phyloP scores from a whole-genome alignment of 2,888 invertebrate species.

The Nomada flava region DNA sequence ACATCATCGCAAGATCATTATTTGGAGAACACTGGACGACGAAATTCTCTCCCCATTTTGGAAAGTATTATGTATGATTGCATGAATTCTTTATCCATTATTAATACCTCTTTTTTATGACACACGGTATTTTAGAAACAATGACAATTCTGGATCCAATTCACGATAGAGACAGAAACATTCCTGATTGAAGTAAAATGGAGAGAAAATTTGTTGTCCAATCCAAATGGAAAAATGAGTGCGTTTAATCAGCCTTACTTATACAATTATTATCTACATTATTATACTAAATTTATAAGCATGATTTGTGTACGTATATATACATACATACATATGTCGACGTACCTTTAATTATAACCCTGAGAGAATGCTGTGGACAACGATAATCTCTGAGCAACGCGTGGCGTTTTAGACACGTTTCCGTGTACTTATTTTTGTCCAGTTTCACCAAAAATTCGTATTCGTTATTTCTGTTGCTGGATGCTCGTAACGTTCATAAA shows the following conservation, averaged over 20 bases:
- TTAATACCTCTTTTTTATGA: not conserved
- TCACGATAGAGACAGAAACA: not conserved
- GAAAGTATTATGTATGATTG: not conserved
- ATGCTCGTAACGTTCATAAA: not conserved
- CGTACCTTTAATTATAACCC: constrained; percentile 52
- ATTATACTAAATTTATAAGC: constrained; percentile 59
- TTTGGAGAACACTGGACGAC: constrained; percentile 1
- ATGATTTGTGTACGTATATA: constrained; percentile 64
- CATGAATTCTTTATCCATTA: not conserved
- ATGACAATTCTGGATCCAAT: not conserved
- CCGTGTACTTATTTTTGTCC: constrained; percentile 7
- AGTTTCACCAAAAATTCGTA: not conserved
- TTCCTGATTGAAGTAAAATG: not conserved
- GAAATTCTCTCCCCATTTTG: constrained; percentile 39
- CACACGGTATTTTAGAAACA: not conserved
- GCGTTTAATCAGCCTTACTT: constrained; percentile 72
- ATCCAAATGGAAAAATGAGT: constrained; percentile 16
- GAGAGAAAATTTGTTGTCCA: constrained; percentile 12
- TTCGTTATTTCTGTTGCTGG: not conserved
- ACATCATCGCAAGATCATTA: constrained; percentile 26
- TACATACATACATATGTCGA: constrained; percentile 62
- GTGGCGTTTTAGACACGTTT: constrained; percentile 30
- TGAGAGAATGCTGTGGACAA: constrained; percentile 49
- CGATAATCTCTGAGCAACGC: constrained; percentile 63
- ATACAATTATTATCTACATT: constrained; percentile 65